phyloP scores from a whole-genome alignment of 2,888 invertebrate genomes.

The Siphlonurus alternatus region DNA sequence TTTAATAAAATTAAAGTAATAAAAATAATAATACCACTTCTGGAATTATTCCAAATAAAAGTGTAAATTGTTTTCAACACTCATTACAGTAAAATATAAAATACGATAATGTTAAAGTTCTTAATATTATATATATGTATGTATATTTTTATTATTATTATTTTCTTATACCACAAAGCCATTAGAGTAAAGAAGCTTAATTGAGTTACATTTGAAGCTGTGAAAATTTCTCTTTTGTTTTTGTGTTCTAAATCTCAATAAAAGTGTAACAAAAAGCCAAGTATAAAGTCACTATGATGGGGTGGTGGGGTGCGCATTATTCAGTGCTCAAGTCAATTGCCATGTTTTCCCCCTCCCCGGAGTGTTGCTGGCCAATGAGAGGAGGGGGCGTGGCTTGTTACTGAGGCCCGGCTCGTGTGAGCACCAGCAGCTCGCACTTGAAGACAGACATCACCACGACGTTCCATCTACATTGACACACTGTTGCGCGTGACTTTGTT shows the following conservation, averaged over 20 bases:
- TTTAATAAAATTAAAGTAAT: neutral
- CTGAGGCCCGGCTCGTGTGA: too few species aligned
- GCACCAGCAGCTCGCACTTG: too few species aligned
- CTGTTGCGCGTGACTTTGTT: slow-evolving; percentile 40
- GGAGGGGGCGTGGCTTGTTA: slow-evolving; percentile 16
- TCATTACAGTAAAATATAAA: neutral
- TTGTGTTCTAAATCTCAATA: slow-evolving; percentile 1
- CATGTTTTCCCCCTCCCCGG: neutral
- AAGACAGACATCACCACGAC: too few species aligned
- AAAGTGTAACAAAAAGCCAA: neutral
- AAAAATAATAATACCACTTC: too few species aligned
- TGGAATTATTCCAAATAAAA: neutral
- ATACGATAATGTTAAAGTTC: neutral
- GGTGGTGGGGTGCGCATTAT: neutral
- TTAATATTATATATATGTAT: too few species aligned
- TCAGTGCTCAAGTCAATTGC: slow-evolving; percentile 1
- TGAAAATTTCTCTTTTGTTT: neutral
- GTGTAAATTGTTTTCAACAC: slow-evolving; percentile 1
- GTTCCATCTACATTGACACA: too few species aligned
- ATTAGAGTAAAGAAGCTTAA: neutral
- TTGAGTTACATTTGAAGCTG: neutral
- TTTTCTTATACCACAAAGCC: neutral
- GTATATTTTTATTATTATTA: too few species aligned
- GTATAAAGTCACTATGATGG: neutral
- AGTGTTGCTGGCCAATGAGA: neutral